These are phyloP conservation scores for Zele albiditarsus DNA, from an alignment of 2,888 invertebrate species.

Conservation along the genomic window DNA sequence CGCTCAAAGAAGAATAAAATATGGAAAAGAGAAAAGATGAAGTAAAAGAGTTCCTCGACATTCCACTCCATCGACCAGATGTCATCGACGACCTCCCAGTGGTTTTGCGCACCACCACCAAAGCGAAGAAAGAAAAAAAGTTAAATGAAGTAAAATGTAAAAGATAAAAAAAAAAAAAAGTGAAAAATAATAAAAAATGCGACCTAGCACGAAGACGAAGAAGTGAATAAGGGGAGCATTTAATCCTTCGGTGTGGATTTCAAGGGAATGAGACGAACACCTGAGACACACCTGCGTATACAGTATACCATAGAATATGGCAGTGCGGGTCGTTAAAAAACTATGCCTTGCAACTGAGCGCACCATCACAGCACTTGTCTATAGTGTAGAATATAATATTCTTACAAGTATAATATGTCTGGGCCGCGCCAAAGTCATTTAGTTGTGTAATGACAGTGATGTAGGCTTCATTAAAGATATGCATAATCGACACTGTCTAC, in stretches of 20 bases:
- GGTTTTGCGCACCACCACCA: no score
- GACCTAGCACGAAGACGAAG: constrained; percentile 7
- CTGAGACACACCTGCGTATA: constrained; percentile 26
- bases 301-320: not conserved
- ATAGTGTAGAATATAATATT: constrained; percentile 9
- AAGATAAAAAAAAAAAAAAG: constrained; percentile 30
- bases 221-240: constrained; percentile 51
- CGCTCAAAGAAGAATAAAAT: not conserved
- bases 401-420: not conserved
- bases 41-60: constrained; percentile 55
- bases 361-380: not conserved
- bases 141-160: constrained; percentile 41
- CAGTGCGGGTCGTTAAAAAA: constrained; percentile 4
- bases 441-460: constrained; percentile 8
- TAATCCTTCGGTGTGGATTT: constrained; percentile 59
- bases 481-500: constrained; percentile 5
- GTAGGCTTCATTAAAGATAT: constrained; percentile 9
- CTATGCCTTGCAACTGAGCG: not conserved
- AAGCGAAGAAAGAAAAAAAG: not conserved
- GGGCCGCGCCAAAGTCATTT: not conserved
- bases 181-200: constrained; percentile 46
- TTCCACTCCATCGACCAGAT: constrained; percentile 66
- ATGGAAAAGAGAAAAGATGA: not conserved
- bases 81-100: constrained; percentile 59
- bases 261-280: constrained; percentile 43